Base-by-base conservation (phyloP, 2,797 vertebrate species). In the Heterohyrax brucei region DNA sequence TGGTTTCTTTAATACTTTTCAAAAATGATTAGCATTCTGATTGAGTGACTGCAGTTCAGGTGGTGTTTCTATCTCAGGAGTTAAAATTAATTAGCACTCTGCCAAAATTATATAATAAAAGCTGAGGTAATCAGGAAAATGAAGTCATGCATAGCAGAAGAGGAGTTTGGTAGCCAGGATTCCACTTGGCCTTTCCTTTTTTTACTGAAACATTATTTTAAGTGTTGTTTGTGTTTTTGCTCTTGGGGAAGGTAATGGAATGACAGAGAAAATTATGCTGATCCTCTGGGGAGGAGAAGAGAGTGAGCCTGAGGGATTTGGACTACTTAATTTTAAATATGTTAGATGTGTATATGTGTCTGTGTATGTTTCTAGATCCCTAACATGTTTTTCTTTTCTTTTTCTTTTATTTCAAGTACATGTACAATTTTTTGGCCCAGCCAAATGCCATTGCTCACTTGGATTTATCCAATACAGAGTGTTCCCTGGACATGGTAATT, bases 391-490 rank as follows among this genome's bases (percentile, higher is more conserved):
- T 62, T 81, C 91, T 4, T 24, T 64, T 75, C 39, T 88, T 95
- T 61, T 72, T 4, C 33, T 94, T 85, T 39, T 94, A 46, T 97
- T 98, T 97, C 56, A 26, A 99, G 99, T 99, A 98, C 98, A 99
- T 99, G 98, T 99, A 99, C 98, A 98, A 98, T 97, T 99, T 99
- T 98, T 98, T 99, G 97, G 99, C 99, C 95, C 99, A 99, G 97
- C 99, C 99, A 94, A 99, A 99, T 98, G 99, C 98, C 96, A 98
- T 99, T 97, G 97, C 97, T 89, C 99, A 99, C 28, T 99, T 99
- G 98, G 99, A 99, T 98, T 98, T 99, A 97, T 99, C 99, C 97
- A 99, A 99, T 98, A 99, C 99, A 0, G 99, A 99, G 97, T 99
- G 99, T 98, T 99, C 99, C 0, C 98, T 99, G 97, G 99, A 99